Conservation (phyloP, 2,113 vertebrate species). For the Galeopterus variegatus region DNA sequence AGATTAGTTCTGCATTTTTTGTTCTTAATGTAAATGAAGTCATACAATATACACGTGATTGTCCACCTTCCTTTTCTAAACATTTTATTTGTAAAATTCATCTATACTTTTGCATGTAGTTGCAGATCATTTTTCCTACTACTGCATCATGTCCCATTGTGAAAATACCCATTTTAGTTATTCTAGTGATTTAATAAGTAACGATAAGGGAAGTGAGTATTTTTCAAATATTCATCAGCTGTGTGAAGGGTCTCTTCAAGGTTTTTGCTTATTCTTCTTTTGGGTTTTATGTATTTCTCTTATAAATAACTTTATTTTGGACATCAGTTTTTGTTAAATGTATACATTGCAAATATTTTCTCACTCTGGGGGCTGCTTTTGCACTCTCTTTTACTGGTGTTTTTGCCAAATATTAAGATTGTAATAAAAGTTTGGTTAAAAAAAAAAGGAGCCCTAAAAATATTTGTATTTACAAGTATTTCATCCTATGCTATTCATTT, state of each 20-base stretch:
- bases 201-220: not conserved
- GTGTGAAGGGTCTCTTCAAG: not conserved
- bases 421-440: not conserved
- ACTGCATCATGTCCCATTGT: not conserved
- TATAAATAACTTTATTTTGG: not conserved
- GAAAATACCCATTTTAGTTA: not conserved
- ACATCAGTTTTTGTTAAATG: not conserved
- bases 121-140: not conserved
- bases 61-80: not conserved
- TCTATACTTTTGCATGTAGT: not conserved
- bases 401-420: conserved; percentile 11
- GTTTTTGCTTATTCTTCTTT: not conserved
- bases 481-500: not conserved
- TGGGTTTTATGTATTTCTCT: not conserved
- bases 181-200: not conserved
- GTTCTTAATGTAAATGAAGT: not conserved
- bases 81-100: not conserved
- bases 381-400: not conserved
- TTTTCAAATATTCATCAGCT: not conserved
- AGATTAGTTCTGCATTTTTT: not conserved
- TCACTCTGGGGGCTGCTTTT: not conserved
- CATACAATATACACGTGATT: not conserved
- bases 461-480: not conserved
- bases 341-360: not conserved
- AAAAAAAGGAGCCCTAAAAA: not conserved